Base-by-base conservation (phyloP, 2,113 vertebrate genomes). In the Sula dactylatra region DNA sequence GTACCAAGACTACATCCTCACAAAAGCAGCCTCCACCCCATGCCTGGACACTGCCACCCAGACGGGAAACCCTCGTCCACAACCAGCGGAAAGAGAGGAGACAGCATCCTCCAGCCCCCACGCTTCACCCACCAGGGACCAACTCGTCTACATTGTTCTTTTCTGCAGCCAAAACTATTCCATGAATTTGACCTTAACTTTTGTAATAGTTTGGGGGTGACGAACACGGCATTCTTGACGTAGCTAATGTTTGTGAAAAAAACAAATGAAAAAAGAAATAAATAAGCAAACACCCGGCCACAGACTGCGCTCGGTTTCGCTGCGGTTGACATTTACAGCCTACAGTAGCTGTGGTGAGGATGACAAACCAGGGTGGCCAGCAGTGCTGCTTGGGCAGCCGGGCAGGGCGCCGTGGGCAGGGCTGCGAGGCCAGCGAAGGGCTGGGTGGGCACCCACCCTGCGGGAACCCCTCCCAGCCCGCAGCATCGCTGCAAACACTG, bases 231-330 rank as follows among this genome's bases (percentile, higher is more conserved):
- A 85, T 87, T 96, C 93, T 77, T 73, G 78, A 94, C 82, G 74
- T 56, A 88, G 88, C 49, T 82, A 38, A 34, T 82, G 91, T 96
- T 95, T 96, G 80, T 81, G 95, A 89, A 95, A 72, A 80, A 91
- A 96, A 79, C 59, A 90, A 88, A 88, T 16, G 13, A 40, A 16
- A 47, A 56, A 38, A 50, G 36, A 83, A 86, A 93, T 9, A 93
- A 95, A 92, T 21, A 95, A 96, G 86, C 91, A 78, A 74, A 58
- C 29, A 20, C 9, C 59, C 1, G 0, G 38, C 86, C 32, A 7
- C 96, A 96, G 95, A 71, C 86, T 11, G 32, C 2, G 0, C 40
- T 6, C 2, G 4, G 40, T 49, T 64, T 85, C 2, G 1, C 70
- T 88, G 93, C 26, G 87, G 93, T 76, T 72, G 86, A 4, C 34